A percentile compares a stretch with the other conserved stretches of the same genome.
These are phyloP conservation scores for Apotomis capreana DNA, from an alignment of 2,888 invertebrate genomes.

Conservation along the genomic window DNA sequence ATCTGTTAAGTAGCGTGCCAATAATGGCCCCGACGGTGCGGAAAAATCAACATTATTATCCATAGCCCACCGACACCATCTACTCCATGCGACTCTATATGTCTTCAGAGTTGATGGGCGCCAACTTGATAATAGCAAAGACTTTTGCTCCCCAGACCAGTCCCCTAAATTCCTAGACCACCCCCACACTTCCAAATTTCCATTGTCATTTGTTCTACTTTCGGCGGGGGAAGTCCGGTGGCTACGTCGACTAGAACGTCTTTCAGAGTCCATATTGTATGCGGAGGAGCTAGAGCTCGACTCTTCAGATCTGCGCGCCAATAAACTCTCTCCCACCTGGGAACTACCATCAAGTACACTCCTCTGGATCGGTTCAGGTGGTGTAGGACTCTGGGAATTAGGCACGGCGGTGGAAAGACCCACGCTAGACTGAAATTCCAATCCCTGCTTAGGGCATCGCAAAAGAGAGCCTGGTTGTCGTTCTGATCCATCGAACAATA, in stretches of 20 bases:
- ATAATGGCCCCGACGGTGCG: background rate
- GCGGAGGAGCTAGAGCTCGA: background rate
- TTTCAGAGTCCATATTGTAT: background rate
- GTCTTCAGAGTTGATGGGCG: background rate
- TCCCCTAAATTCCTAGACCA: background rate
- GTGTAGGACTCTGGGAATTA: background rate
- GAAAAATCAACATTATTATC: background rate
- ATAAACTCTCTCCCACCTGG: too few relatives aligned
- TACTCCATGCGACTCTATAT: background rate
- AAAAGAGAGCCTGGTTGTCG: background rate
- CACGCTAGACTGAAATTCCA: background rate
- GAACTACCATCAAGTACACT: background rate
- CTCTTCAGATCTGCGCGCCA: slow-evolving; percentile 3
- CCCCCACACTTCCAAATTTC: slow-evolving; percentile 2
- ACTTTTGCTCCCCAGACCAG: background rate
- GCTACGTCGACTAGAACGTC: background rate
- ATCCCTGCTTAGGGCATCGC: background rate
- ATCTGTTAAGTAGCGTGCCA: background rate
- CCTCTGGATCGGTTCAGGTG: background rate
- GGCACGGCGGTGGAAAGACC: background rate
- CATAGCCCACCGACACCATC: background rate
- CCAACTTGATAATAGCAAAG: background rate
- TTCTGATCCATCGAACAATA: background rate
- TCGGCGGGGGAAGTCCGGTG: background rate
- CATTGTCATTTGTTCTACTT: background rate